Percentiles rank a stretch among this genome's conserved stretches.
Conservation (phyloP, 2,888 invertebrate species). For the Notocelia uddmanniana region DNA sequence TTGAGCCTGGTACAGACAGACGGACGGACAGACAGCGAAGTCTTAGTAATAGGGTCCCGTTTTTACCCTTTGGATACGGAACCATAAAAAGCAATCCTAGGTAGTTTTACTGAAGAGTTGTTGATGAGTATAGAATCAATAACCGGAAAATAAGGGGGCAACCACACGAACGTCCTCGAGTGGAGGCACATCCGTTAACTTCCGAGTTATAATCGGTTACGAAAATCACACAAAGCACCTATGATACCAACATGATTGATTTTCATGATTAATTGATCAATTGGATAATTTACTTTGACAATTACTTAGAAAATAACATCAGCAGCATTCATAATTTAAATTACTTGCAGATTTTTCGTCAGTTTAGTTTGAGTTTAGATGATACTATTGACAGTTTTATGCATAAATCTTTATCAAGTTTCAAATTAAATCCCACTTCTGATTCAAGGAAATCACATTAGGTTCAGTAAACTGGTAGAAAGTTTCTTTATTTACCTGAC, state of each 20-base stretch:
- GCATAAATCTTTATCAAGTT: background rate
- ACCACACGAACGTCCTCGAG: too few relatives aligned
- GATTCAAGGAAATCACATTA: background rate
- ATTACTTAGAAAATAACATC: background rate
- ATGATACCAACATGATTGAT: too few relatives aligned
- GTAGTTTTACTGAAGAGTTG: background rate
- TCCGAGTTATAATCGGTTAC: too few relatives aligned
- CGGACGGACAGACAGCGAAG: too few relatives aligned
- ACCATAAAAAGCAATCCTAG: too few relatives aligned
- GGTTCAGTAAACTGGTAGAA: background rate
- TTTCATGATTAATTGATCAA: too few relatives aligned
- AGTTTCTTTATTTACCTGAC: too few relatives aligned
- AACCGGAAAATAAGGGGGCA: slow-evolving; percentile 6
- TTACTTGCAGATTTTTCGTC: background rate
- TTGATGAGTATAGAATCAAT: background rate
- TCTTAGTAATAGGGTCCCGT: too few relatives aligned
- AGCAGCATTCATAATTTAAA: background rate
- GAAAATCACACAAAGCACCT: too few relatives aligned
- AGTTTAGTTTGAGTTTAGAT: background rate
- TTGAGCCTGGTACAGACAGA: too few relatives aligned
- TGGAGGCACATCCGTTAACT: too few relatives aligned
- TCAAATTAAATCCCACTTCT: background rate
- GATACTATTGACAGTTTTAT: background rate
- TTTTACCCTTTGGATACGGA: too few relatives aligned
- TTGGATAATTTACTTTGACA: background rate